Percentiles rank a stretch among this genome's conserved stretches.
Conservation (phyloP, 2,797 vertebrate genomes). For the Gallinago nigripennis region DNA sequence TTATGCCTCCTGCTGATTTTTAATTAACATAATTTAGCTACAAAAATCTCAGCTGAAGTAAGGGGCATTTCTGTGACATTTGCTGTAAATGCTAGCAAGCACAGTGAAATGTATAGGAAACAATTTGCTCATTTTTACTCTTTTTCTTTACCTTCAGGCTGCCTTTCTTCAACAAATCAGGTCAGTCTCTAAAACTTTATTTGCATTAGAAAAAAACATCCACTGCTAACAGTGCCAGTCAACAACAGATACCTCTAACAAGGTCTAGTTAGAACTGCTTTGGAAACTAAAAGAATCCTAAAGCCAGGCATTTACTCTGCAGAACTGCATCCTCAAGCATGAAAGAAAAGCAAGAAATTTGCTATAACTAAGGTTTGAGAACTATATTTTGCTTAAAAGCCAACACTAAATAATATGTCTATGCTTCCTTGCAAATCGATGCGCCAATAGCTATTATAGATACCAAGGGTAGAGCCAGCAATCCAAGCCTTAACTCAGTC, state of each 20-base stretch:
- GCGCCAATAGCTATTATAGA: neutral
- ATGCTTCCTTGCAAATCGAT: neutral
- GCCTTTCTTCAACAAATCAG: neutral
- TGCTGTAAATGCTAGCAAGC: neutral
- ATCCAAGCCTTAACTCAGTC: neutral
- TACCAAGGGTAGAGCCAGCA: neutral
- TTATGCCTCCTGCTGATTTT: neutral
- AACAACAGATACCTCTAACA: neutral
- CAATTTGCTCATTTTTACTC: neutral
- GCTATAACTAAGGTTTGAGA: neutral
- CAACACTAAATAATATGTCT: neutral
- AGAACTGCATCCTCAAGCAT: neutral
- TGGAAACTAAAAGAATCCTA: neutral
- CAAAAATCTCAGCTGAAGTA: neutral
- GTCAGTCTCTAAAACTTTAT: neutral
- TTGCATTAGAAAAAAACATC: neutral
- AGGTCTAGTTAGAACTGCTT: neutral
- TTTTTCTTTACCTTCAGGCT: neutral
- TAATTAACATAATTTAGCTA: neutral
- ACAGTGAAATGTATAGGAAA: neutral
- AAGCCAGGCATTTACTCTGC: neutral
- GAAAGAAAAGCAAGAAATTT: neutral
- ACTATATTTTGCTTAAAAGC: neutral
- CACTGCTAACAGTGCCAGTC: neutral
- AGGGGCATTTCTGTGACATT: neutral